Evolutionary conservation across 2,888 invertebrate species (phyloP), one percentile per base, ranked within the genome.

Genomic region (Gordius sp.): DNA sequence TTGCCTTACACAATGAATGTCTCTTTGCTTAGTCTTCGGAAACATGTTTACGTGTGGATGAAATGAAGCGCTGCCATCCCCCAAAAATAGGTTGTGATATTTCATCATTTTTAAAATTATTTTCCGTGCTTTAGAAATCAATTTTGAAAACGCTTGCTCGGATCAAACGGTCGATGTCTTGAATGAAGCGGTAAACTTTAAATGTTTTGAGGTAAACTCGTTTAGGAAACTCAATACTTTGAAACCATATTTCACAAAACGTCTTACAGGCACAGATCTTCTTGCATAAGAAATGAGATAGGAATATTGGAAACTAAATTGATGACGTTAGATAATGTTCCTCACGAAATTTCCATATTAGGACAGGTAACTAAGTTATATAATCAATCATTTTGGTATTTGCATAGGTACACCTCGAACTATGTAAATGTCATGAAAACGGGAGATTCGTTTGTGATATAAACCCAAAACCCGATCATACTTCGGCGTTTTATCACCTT

Each of bases 371-470:
- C n/a, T 4, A 47, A n/a, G 4, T 8, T 8, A 20, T 8, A n/a
- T n/a, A n/a, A n/a, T n/a, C 4, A n/a, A n/a, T 47, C 20, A n/a
- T 47, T 47, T 20, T 18, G 23, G 4, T 47, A 20, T 47, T 24
- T 25, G 53, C 58, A 2, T 59, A 72, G 69, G 66, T 75, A 56
- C 75, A 75, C 62, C 68, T 75, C 61, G 74, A 75, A 60, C 63
- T 75, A 63, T 71, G 73, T 18, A 71, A 72, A 61, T 75, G 74
- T 64, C 73, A 75, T 61, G 74, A 75, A 63, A 61, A 72, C 28
- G 72, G 73, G 8, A 66, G 74, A 16, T 74, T 73, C 62, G 20
- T 13, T 60, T 4, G 57, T 13, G 60, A 61, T 33, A 60, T 62
- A 28, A 60, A 60, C 24, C 62, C 62, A n/a, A 58, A 57, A 18